Conservation (phyloP, 2,113 vertebrate species). For the Pangasianodon hypophthalmus region DNA sequence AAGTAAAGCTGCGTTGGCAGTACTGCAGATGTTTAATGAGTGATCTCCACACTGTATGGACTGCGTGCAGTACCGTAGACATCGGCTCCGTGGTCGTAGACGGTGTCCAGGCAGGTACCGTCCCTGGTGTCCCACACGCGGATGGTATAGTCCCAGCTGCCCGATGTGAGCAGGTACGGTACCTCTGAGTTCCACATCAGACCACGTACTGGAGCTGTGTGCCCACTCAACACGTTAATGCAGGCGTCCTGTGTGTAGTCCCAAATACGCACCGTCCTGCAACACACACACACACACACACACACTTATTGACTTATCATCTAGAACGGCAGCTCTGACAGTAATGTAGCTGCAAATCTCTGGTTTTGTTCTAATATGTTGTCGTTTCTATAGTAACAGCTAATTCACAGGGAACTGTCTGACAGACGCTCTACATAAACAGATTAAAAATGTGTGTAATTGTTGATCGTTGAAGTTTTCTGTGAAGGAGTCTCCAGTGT, state of each 20-base stretch:
- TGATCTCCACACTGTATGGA: neutral
- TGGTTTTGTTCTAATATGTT: neutral
- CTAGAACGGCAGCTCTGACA: neutral
- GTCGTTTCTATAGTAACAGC: neutral
- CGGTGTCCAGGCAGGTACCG: slow-evolving; percentile 89
- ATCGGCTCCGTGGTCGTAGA: slow-evolving; percentile 93
- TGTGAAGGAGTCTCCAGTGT: neutral
- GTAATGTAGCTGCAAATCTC: neutral
- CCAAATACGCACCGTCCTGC: slow-evolving; percentile 94
- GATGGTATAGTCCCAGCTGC: slow-evolving; percentile 97
- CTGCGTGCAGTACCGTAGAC: slow-evolving; percentile 84
- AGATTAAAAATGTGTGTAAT: neutral
- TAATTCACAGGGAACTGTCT: too few relatives aligned
- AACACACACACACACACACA: slow-evolving; percentile 11
- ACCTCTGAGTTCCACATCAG: slow-evolving; percentile 97
- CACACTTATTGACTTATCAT: neutral
- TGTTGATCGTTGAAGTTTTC: neutral
- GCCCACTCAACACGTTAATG: slow-evolving; percentile 89
- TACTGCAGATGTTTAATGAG: neutral
- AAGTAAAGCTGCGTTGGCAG: neutral
- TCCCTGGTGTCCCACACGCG: slow-evolving; percentile 95
- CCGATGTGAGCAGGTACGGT: slow-evolving; percentile 92
- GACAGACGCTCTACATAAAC: too few relatives aligned
- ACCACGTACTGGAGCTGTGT: slow-evolving; percentile 90
- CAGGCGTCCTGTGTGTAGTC: slow-evolving; percentile 97